phyloP scores from a whole-genome alignment of 2,888 invertebrate species.

The Cepaea hortensis region DNA sequence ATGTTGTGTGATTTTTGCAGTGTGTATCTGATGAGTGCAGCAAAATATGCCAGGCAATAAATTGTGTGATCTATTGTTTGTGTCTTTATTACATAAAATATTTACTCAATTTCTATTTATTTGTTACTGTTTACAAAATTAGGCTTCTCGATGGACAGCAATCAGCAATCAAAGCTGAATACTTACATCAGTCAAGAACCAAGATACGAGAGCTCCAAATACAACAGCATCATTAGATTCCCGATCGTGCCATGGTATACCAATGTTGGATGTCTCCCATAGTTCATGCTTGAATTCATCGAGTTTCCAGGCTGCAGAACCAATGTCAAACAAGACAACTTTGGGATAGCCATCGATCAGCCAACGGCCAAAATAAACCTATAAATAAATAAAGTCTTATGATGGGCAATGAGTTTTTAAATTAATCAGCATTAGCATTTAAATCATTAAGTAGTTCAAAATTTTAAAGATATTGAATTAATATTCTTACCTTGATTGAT shows the following conservation, averaged over 20 bases:
- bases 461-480: too few relatives aligned
- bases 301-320: conserved; percentile 95
- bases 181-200: conserved; percentile 89
- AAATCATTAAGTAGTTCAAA: too few relatives aligned
- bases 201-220: conserved; percentile 94
- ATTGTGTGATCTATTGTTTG: too few relatives aligned
- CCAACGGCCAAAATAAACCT: conserved; percentile 98
- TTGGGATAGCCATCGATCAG: conserved; percentile 99
- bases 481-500: too few relatives aligned
- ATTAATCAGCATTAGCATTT: too few relatives aligned
- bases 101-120: not conserved
- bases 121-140: not conserved
- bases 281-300: conserved; percentile 95
- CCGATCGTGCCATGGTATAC: conserved; percentile 94
- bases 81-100: too few relatives aligned
- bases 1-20: too few relatives aligned
- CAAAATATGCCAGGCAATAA: too few relatives aligned
- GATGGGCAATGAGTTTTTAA: too few relatives aligned
- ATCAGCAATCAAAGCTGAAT: too few relatives aligned
- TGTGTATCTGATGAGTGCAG: too few relatives aligned
- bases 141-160: not conserved
- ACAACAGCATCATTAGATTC: conserved; percentile 98
- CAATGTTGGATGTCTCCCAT: conserved; percentile 89
- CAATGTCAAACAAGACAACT: conserved; percentile 97
- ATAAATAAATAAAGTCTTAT: not conserved